A percentile compares a stretch with the other conserved stretches of the same genome.
These are phyloP conservation scores for Sphenopsis melanotis DNA, from an alignment of 2,797 vertebrate genomes.

Conservation along the genomic window DNA sequence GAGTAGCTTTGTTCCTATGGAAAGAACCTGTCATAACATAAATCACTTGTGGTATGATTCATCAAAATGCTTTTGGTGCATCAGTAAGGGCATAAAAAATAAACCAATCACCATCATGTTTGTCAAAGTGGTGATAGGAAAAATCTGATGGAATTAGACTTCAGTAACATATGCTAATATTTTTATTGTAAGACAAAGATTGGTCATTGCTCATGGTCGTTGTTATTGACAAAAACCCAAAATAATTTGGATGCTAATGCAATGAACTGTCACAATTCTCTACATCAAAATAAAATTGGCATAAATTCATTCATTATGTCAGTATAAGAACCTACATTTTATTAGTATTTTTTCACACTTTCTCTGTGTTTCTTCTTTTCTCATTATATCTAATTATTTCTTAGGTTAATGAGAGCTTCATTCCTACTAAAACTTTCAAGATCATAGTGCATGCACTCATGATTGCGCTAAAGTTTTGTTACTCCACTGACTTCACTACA, in stretches of 20 bases:
- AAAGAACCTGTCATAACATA: neutral
- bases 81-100: neutral
- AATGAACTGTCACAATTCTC: neutral
- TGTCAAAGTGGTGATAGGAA: fast-evolving
- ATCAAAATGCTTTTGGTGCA: neutral
- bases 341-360: neutral
- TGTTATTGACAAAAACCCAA: neutral
- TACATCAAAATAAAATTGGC: neutral
- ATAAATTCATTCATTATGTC: neutral
- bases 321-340: neutral
- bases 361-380: neutral
- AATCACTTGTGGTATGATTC: neutral
- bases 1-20: neutral
- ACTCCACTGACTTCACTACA: neutral
- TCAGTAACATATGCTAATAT: neutral
- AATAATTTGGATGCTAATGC: neutral
- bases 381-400: neutral
- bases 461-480: neutral
- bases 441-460: neutral
- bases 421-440: neutral
- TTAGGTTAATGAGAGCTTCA: neutral
- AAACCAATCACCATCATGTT: neutral
- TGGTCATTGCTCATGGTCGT: neutral
- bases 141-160: neutral
- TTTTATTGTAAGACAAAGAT: neutral